Evolutionary conservation across 2,113 vertebrate species (phyloP), one percentile per base, ranked within the genome.

Genomic region (Setophaga coronata): DNA sequence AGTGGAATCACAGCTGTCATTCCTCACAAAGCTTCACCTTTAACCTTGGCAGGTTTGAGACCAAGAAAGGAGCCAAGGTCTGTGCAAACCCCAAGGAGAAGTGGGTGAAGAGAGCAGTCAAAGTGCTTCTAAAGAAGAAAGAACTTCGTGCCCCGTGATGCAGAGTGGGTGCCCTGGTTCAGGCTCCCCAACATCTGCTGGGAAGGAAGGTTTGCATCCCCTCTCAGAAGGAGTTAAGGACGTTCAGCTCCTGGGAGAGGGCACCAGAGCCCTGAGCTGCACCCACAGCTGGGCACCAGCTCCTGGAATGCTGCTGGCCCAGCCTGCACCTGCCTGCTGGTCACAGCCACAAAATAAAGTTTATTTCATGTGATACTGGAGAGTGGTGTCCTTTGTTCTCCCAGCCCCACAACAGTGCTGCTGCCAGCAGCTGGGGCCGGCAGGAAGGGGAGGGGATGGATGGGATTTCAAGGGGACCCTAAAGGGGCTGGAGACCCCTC

Each of bases 101-200:
- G 5, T 96, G 94, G 94, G 94, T 93, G 64, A 0, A 19, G 50
- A 87, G 4, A 48, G 8, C 20, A 53, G 1, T 81, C 12, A 2
- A 3, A 47, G 4, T 0, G 31, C 72, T 96, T 38, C 51, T 2
- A 11, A 69, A 40, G 34, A 48, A 0, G 25, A 42, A 38, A 15
- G 0, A 0, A 7, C 7, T 2, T 56, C 1, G 0, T 11, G 29
- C 12, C 7, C 38, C 31, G 0, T 93, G 80, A 95, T 47, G 62
- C 12, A 5, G 26, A 72, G 18, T 1, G 8, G 23, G 5, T 62
- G 31, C 53, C 34, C 18, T 45, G 34, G 34, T 65, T 64, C 31
- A 69, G 50, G 18, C 50, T 72, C 31, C 45, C 11, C 40, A 28
- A 6, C 12, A 6, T 61, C 90, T 61, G 10, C 12, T 36, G 73